These are phyloP conservation scores for Bombyx mandarina DNA, from an alignment of 1,140 invertebrate genomes.

Conservation along the genomic window DNA sequence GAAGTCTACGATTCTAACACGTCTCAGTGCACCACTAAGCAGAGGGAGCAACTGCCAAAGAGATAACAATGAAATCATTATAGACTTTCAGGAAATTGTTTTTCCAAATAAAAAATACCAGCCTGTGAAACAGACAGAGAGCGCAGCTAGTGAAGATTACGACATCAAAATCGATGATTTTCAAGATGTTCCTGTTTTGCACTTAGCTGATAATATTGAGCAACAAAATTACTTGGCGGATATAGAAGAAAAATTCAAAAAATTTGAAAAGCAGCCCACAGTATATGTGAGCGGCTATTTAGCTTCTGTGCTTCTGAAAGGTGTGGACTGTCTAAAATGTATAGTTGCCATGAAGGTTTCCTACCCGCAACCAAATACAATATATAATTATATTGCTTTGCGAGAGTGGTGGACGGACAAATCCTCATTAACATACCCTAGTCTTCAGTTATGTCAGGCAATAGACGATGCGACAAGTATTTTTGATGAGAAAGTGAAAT, in stretches of 20 bases:
- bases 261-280: slow-evolving; percentile 3
- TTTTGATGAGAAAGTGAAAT: too few relatives aligned
- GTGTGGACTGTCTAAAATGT: not conserved
- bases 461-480: not conserved
- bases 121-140: too few relatives aligned
- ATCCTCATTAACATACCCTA: not conserved
- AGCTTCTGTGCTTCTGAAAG: not conserved
- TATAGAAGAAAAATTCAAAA: not conserved
- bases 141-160: not conserved
- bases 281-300: slow-evolving; percentile 1
- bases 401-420: not conserved
- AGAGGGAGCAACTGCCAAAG: slow-evolving; percentile 11
- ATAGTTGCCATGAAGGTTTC: not conserved
- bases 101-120: not conserved
- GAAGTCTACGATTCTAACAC: slow-evolving; percentile 11
- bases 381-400: not conserved
- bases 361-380: not conserved
- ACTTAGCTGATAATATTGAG: not conserved
- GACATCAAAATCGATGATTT: not conserved
- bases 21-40: slow-evolving; percentile 6
- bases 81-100: slow-evolving; percentile 10
- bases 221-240: not conserved
- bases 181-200: not conserved
- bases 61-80: slow-evolving; percentile 10
- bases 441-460: not conserved